Evolutionary conservation across 2,797 vertebrate genomes (phyloP).

Genomic region (Ficedula albicollis): DNA sequence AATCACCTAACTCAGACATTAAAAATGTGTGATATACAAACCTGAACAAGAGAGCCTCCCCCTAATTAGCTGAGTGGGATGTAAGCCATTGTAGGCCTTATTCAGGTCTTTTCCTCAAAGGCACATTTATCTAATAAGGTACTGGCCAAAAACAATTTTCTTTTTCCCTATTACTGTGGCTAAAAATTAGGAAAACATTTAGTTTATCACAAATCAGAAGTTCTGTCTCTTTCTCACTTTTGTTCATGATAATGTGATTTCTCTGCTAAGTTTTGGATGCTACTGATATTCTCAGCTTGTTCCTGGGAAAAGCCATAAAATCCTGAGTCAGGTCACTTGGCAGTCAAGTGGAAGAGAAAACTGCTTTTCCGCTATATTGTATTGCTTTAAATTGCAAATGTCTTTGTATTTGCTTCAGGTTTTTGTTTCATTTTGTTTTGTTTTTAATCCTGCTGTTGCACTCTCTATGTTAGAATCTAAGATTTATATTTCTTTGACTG

Average conservation of each 20-base stretch:
- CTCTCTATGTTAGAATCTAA: constrained; percentile 21
- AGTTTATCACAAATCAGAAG: background rate
- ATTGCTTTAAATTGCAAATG: constrained; percentile 61
- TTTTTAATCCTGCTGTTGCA: constrained; percentile 40
- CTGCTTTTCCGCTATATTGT: constrained; percentile 34
- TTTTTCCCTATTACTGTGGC: background rate
- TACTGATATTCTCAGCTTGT: background rate
- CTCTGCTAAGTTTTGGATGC: background rate
- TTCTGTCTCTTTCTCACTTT: background rate
- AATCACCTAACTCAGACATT: background rate
- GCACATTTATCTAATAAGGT: background rate
- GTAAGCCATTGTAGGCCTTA: background rate
- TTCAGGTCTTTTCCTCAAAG: background rate
- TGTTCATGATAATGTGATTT: background rate
- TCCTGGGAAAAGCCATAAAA: constrained; percentile 44
- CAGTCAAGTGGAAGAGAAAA: constrained; percentile 59
- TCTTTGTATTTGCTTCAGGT: constrained; percentile 28
- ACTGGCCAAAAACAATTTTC: background rate
- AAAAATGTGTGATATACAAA: background rate
- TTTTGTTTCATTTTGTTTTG: constrained; percentile 6
- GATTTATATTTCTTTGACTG: constrained; percentile 56
- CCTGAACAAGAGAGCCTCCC: background rate
- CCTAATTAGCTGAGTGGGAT: background rate
- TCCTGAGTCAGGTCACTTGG: constrained; percentile 52
- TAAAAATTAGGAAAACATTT: background rate